phyloP scores from a whole-genome alignment of 2,888 invertebrate genomes.

The Chironomus tentans region DNA sequence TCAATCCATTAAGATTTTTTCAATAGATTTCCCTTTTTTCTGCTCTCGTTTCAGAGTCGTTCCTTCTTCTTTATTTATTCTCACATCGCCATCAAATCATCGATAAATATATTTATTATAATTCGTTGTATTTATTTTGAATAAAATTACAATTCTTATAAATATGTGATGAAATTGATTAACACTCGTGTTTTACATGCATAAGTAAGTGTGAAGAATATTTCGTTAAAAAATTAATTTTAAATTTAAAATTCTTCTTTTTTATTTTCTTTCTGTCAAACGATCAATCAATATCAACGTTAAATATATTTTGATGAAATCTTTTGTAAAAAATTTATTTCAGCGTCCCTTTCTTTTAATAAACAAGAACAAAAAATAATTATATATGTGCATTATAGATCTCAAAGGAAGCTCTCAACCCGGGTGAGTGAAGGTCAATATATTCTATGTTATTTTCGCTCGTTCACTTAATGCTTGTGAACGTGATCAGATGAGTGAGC shows the following conservation, averaged over 20 bases:
- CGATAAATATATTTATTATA: neutral
- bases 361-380: too few relatives aligned
- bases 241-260: neutral
- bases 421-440: neutral
- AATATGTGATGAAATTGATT: neutral
- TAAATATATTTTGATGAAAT: too few relatives aligned
- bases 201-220: neutral
- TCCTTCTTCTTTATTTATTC: too few relatives aligned
- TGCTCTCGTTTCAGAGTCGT: too few relatives aligned
- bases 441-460: neutral
- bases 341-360: too few relatives aligned
- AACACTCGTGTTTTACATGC: neutral
- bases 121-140: neutral
- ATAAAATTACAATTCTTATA: neutral
- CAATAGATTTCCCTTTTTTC: too few relatives aligned
- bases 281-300: neutral
- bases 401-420: neutral
- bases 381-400: neutral
- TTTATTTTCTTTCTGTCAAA: neutral
- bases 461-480: neutral
- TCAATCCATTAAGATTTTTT: too few relatives aligned
- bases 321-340: too few relatives aligned
- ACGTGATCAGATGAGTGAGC: neutral
- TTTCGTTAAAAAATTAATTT: neutral
- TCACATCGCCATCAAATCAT: too few relatives aligned